phyloP scores from a whole-genome alignment of 2,113 vertebrate genomes.

The Gymnogyps californianus region DNA sequence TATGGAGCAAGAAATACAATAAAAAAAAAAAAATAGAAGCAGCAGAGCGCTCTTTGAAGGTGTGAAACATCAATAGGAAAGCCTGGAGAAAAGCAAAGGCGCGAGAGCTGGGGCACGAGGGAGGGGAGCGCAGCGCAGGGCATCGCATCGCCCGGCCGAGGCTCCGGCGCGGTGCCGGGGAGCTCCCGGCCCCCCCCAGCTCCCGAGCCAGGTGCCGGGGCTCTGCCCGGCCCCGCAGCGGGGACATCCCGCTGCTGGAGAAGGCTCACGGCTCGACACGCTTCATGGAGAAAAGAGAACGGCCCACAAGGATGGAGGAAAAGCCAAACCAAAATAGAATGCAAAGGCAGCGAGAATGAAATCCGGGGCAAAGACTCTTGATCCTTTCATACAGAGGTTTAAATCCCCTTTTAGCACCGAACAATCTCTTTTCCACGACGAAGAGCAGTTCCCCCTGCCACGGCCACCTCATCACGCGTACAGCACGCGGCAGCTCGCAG shows the following conservation, averaged over 20 bases:
- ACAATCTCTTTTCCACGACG: background rate
- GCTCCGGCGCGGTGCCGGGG: background rate
- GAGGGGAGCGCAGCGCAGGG: background rate
- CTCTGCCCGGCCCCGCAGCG: background rate
- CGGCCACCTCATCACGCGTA: accelerated
- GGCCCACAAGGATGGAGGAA: background rate
- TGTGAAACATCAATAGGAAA: background rate
- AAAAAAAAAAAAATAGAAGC: background rate
- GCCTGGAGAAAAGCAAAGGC: background rate
- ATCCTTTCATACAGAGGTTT: conserved; percentile 30
- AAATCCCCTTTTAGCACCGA: conserved; percentile 25
- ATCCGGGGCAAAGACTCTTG: background rate
- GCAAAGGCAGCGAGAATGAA: background rate
- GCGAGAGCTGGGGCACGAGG: background rate
- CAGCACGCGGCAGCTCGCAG: background rate
- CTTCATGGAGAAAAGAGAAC: background rate
- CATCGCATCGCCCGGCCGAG: background rate
- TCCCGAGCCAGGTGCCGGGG: accelerated
- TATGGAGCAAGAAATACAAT: conserved; percentile 34
- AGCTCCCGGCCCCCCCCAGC: accelerated
- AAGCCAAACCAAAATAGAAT: background rate
- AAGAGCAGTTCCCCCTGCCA: background rate
- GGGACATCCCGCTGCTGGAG: background rate
- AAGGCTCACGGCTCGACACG: background rate
- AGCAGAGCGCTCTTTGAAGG: background rate